Conservation (phyloP, 2,888 invertebrate species). For the Pachliopta kotzebuea region DNA sequence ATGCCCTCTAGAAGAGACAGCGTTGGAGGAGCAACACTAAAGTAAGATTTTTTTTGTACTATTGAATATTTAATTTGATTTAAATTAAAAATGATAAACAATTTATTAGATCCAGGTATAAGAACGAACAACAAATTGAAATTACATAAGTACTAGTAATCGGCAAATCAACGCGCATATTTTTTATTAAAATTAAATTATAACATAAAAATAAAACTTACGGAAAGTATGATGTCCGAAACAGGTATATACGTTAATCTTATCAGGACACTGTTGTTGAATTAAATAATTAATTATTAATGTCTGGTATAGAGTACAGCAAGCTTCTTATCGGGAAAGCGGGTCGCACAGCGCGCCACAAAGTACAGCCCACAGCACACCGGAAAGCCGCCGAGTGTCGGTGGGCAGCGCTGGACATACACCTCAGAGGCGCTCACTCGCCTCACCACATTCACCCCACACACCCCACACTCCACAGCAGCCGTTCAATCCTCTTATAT, state of each 20-base stretch:
- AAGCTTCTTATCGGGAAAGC: constrained; percentile 50
- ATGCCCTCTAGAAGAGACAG: constrained; percentile 85
- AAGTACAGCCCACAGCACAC: constrained; percentile 57
- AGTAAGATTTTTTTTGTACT: constrained; percentile 57
- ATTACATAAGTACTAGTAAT: no score
- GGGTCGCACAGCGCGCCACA: constrained; percentile 49
- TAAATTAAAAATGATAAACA: no score
- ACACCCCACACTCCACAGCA: constrained; percentile 68
- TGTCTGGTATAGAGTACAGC: constrained; percentile 57
- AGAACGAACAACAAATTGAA: no score
- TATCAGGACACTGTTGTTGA: no score
- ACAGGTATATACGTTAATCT: no score
- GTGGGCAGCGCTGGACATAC: constrained; percentile 48
- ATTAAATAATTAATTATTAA: background rate
- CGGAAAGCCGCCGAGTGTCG: constrained; percentile 69
- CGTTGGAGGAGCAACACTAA: constrained; percentile 80
- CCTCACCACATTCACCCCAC: constrained; percentile 61
- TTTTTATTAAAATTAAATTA: no score
- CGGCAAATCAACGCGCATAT: no score
- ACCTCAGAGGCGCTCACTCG: constrained; percentile 38
- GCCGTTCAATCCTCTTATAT: constrained; percentile 92
- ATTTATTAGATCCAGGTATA: no score
- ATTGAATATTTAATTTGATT: no score
- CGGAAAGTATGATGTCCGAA: no score
- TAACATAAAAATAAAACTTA: no score